Percentiles rank a stretch among this genome's conserved stretches.
These are phyloP conservation scores for Dicentrarchus labrax DNA, from an alignment of 2,113 vertebrate genomes.

Conservation along the genomic window DNA sequence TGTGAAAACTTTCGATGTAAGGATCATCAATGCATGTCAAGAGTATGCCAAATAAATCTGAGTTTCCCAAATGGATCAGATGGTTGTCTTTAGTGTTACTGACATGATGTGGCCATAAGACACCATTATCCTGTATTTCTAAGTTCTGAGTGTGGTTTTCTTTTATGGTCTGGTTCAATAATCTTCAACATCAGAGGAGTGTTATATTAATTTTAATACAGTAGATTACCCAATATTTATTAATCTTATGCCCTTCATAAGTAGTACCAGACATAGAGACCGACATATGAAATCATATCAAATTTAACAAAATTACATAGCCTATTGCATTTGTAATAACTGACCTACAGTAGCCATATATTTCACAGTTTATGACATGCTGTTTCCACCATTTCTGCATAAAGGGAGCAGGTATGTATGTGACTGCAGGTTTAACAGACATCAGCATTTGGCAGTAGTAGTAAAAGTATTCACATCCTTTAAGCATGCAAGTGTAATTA, in stretches of 20 bases:
- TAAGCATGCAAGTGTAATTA: no score
- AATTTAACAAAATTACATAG: no score
- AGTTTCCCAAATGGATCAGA: conserved; percentile 46
- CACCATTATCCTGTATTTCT: neutral
- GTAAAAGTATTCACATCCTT: no score
- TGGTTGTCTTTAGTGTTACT: conserved; percentile 27
- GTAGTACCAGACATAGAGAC: neutral
- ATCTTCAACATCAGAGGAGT: neutral
- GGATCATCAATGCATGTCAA: conserved; percentile 81
- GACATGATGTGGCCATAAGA: neutral
- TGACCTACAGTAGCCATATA: no score
- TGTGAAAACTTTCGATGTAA: conserved; percentile 77
- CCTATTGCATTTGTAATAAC: no score
- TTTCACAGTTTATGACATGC: no score
- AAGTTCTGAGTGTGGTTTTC: no score
- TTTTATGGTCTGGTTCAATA: no score
- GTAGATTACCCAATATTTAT: neutral
- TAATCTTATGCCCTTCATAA: neutral
- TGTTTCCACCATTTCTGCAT: neutral
- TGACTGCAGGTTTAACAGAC: no score
- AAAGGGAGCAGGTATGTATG: neutral
- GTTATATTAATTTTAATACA: neutral
- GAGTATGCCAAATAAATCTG: conserved; percentile 80
- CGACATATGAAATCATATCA: no score
- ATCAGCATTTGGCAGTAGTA: no score